Evolutionary conservation across 2,113 vertebrate species (phyloP), one percentile per base, ranked within the genome.

Genomic region (Plestiodon gilberti): DNA sequence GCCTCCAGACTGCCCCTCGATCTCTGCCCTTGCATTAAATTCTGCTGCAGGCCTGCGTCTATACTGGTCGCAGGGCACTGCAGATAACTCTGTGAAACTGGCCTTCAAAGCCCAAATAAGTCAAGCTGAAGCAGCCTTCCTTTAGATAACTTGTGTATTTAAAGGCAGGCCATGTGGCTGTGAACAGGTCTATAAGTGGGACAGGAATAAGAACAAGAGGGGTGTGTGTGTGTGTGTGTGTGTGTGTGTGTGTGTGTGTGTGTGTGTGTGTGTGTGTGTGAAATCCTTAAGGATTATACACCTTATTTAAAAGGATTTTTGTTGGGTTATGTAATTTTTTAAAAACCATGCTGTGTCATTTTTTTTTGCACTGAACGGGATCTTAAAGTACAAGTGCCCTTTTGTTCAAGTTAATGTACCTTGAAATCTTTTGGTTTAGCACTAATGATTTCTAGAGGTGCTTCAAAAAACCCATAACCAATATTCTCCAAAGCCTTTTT

Each of bases 341-440:
- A 18, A 48, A 43, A 75, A 23, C 40, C 25, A 71, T 33, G 35
- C 70, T 59, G 88, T 88, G 91, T 57, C 73, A 59, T 82, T 4
- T 90, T 92, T 85, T 92, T 93, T 28, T 90, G 17, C 89, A 90
- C 0, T 2, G 85, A 94, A 92, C 93, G 86, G 81, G 35, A 87
- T 74, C 76, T 95, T 92, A 90, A 87, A 84, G 64, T 89, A 91
- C 0, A 30, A 90, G 86, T 91, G 89, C 59, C 89, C 93, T 94
- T 95, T 95, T 92, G 92, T 95, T 95, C 89, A 91, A 93, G 89
- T 93, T 94, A 95, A 95, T 90, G 92, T 94, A 92, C 89, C 88
- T 90, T 95, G 89, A 93, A 93, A 94, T 94, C 90, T 92, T 95
- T 95, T 40, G 3, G 87, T 91, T 95, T 86, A 91, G 92, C 83